phyloP scores from a whole-genome alignment of 2,797 vertebrate genomes.

The Sebastes matsubarae region DNA sequence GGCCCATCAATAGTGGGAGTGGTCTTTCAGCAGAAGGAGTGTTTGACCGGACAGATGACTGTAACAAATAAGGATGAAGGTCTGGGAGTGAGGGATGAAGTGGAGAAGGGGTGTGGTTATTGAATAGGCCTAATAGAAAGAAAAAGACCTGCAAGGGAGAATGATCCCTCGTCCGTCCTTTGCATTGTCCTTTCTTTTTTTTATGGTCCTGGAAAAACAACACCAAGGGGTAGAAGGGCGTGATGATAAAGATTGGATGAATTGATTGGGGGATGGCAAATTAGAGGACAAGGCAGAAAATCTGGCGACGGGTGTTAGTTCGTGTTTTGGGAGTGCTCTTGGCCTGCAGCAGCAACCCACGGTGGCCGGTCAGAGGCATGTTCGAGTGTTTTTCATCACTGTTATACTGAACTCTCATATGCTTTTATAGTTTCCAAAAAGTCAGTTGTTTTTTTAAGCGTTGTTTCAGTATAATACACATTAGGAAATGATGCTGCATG shows the following conservation, averaged over 20 bases:
- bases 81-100: neutral
- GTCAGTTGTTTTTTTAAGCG: neutral
- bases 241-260: conserved; percentile 14
- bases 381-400: neutral
- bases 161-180: neutral
- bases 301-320: neutral
- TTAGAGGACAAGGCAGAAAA: conserved; percentile 19
- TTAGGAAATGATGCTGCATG: neutral
- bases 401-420: neutral
- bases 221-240: neutral
- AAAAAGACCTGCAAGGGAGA: neutral
- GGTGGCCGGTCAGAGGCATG: neutral
- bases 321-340: neutral
- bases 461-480: neutral
- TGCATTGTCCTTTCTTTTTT: neutral
- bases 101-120: conserved; percentile 24
- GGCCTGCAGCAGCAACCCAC: neutral
- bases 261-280: conserved; percentile 22
- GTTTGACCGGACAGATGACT: conserved; percentile 29
- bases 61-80: conserved; percentile 22
- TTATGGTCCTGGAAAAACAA: neutral
- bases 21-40: conserved; percentile 24
- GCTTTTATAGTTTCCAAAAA: neutral
- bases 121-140: neutral
- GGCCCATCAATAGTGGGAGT: conserved; percentile 47